Conservation (phyloP, 2,888 invertebrate species). For the Drosophila austrosaltans region DNA sequence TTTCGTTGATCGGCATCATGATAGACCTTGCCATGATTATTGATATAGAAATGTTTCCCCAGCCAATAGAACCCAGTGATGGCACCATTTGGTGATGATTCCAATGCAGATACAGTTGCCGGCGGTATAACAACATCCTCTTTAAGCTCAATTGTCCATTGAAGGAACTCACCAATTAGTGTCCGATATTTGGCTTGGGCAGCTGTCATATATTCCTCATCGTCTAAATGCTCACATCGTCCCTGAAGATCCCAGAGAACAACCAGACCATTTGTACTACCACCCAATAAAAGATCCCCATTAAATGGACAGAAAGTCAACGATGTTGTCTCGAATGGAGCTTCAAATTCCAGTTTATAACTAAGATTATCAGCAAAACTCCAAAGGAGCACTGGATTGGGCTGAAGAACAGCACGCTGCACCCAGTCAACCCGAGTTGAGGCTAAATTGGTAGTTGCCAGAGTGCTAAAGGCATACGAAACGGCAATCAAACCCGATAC, state of each 20-base stretch:
- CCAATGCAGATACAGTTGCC: conserved; percentile 86
- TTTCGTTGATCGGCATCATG: conserved; percentile 81
- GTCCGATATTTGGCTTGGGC: conserved; percentile 87
- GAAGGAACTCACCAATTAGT: conserved; percentile 86
- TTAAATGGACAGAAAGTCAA: conserved; percentile 89
- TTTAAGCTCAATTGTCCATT: conserved; percentile 88
- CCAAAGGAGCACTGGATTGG: conserved; percentile 90
- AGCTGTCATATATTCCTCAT: conserved; percentile 86
- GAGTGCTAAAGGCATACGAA: conserved; percentile 87
- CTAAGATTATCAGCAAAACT: conserved; percentile 88
- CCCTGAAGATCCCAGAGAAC: conserved; percentile 88
- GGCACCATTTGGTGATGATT: conserved; percentile 86
- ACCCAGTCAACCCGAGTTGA: conserved; percentile 83
- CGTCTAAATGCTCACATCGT: conserved; percentile 87
- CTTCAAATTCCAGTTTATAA: conserved; percentile 88
- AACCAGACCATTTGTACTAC: conserved; percentile 89
- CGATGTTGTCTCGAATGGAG: conserved; percentile 87
- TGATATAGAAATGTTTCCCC: conserved; percentile 86
- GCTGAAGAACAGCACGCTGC: conserved; percentile 86
- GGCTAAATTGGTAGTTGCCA: conserved; percentile 76
- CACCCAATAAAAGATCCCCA: conserved; percentile 88
- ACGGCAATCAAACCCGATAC: conserved; percentile 88
- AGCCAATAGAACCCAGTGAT: conserved; percentile 89
- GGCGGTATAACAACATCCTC: conserved; percentile 86
- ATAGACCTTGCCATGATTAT: conserved; percentile 86